Evolutionary conservation across 2,888 invertebrate species (phyloP).

Genomic region (Microplitis deprimator): DNA sequence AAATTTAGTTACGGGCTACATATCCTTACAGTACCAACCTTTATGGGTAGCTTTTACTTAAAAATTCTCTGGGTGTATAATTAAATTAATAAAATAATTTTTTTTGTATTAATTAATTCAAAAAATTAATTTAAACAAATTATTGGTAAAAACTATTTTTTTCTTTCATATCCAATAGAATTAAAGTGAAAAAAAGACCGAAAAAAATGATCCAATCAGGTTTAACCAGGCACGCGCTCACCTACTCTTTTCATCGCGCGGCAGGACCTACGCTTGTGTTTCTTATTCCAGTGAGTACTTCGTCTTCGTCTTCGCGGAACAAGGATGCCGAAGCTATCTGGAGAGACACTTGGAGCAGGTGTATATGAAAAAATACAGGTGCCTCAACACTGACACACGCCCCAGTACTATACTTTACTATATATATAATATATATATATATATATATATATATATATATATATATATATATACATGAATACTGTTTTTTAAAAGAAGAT

Average conservation of each 20-base stretch:
- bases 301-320: slow-evolving; percentile 33
- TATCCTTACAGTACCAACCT: no score
- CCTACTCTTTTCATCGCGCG: slow-evolving; percentile 9
- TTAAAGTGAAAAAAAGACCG: slow-evolving; percentile 16
- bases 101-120: no score
- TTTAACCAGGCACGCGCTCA: slow-evolving; percentile 39
- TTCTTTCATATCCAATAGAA: neutral
- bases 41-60: no score
- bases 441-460: neutral
- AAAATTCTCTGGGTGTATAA: no score
- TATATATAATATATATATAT: no score
- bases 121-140: no score
- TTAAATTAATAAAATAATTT: no score
- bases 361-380: slow-evolving; percentile 59
- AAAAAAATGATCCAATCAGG: slow-evolving; percentile 15
- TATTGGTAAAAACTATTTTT: neutral
- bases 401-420: slow-evolving; percentile 1
- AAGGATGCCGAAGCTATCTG: slow-evolving; percentile 46
- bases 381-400: slow-evolving; percentile 36
- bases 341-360: slow-evolving; percentile 57
- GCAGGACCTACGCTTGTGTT: slow-evolving; percentile 8
- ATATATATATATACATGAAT: neutral
- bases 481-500: slow-evolving; percentile 35
- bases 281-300: slow-evolving; percentile 21
- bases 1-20: no score